Conservation (phyloP, 2,888 invertebrate genomes). For the Synanthedon myopaeformis region DNA sequence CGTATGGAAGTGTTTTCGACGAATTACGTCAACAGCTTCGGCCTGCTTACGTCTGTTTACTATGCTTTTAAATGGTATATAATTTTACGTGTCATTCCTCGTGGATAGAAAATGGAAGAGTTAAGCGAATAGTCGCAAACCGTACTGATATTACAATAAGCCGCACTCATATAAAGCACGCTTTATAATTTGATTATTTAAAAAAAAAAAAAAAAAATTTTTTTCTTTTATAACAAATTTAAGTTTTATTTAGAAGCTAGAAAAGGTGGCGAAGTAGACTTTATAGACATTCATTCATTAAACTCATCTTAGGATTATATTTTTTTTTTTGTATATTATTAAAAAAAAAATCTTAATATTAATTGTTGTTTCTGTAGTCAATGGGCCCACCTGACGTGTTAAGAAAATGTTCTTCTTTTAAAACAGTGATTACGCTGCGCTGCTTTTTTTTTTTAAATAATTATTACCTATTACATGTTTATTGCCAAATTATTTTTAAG, state of each 20-base stretch:
- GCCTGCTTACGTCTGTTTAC: no score
- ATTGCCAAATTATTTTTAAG: no score
- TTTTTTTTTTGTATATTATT: background rate
- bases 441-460: no score
- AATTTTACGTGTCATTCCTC: background rate
- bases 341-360: background rate
- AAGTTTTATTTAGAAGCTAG: background rate
- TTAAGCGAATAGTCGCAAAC: background rate
- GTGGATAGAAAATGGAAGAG: background rate
- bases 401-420: no score
- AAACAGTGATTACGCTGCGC: no score
- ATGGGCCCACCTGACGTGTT: slow-evolving; percentile 56
- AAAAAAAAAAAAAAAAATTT: no score
- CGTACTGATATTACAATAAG: background rate
- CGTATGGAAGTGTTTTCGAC: no score
- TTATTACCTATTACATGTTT: no score
- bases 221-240: no score
- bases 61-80: no score
- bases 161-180: background rate
- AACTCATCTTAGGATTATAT: background rate
- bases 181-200: background rate
- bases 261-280: background rate
- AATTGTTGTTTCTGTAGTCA: slow-evolving; percentile 46
- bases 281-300: background rate
- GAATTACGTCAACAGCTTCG: no score